phyloP scores from a whole-genome alignment of 1,140 invertebrate genomes.

The Dufourea novaeangliae region DNA sequence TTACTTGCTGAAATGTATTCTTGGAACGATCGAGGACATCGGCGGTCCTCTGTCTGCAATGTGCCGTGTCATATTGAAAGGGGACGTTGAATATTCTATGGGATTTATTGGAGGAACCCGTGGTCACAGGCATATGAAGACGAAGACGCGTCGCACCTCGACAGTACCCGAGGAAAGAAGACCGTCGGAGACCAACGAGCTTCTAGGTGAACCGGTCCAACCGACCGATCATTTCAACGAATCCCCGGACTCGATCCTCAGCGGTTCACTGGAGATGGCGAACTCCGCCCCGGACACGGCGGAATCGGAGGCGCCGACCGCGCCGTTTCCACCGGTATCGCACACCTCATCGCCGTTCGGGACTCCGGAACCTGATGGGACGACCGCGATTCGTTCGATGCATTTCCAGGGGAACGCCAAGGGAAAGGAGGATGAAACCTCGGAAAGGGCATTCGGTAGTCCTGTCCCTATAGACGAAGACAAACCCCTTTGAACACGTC shows the following conservation, averaged over 20 bases:
- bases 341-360: slow-evolving; percentile 48
- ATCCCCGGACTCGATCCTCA: slow-evolving; percentile 70
- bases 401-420: neutral
- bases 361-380: slow-evolving; percentile 19
- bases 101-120: slow-evolving; percentile 44
- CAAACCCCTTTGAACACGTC: slow-evolving; percentile 39
- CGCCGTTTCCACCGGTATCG: slow-evolving; percentile 65
- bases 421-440: slow-evolving; percentile 21
- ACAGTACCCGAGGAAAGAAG: slow-evolving; percentile 72
- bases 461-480: slow-evolving; percentile 67
- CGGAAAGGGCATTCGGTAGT: slow-evolving; percentile 69
- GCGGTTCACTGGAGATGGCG: slow-evolving; percentile 59
- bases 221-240: slow-evolving; percentile 61
- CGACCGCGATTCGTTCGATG: neutral
- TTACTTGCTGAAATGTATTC: neutral
- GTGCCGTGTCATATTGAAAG: neutral
- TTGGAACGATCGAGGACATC: neutral
- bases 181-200: slow-evolving; percentile 40
- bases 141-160: slow-evolving; percentile 66
- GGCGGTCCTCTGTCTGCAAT: slow-evolving; percentile 16
- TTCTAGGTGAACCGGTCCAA: slow-evolving; percentile 47
- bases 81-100: slow-evolving; percentile 19
- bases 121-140: slow-evolving; percentile 57
- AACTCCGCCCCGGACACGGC: slow-evolving; percentile 65
- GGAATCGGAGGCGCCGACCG: slow-evolving; percentile 66